These are phyloP conservation scores for Euproctis similis DNA, from an alignment of 2,888 invertebrate species.

Conservation along the genomic window DNA sequence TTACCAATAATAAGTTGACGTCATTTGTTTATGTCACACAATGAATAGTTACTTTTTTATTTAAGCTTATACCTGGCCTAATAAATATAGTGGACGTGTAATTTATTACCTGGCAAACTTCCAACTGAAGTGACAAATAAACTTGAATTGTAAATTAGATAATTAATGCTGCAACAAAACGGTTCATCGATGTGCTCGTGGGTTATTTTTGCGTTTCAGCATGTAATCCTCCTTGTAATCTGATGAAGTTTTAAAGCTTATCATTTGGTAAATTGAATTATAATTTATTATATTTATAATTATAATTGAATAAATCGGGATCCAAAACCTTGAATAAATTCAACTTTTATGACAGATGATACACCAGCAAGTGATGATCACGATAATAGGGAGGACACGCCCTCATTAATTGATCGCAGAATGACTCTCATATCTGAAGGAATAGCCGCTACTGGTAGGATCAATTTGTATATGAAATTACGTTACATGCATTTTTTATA, in stretches of 20 bases:
- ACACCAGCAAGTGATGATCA: slow-evolving; percentile 39
- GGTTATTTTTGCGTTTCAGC: slow-evolving; percentile 2
- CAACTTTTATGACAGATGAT: slow-evolving; percentile 48
- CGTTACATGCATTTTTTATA: slow-evolving; percentile 11
- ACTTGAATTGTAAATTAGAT: no score
- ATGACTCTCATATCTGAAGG: slow-evolving; percentile 61
- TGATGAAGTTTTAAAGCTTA: slow-evolving; percentile 4
- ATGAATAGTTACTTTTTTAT: no score
- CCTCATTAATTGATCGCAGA: slow-evolving; percentile 47
- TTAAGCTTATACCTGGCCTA: no score
- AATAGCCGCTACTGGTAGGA: slow-evolving; percentile 32
- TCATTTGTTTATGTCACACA: no score
- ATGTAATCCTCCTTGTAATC: slow-evolving; percentile 1
- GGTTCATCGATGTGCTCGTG: not conserved
- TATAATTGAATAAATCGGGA: no score
- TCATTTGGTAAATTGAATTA: not conserved
- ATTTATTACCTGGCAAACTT: no score
- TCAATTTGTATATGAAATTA: slow-evolving; percentile 11
- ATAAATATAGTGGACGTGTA: no score
- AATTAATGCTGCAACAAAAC: no score
- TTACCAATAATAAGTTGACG: no score
- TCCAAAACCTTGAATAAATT: slow-evolving; percentile 12
- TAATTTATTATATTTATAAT: not conserved
- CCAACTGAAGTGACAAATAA: no score
- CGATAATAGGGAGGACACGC: slow-evolving; percentile 45